These are phyloP conservation scores for Stercorarius parasiticus DNA, from an alignment of 2,113 vertebrate species.

Conservation along the genomic window DNA sequence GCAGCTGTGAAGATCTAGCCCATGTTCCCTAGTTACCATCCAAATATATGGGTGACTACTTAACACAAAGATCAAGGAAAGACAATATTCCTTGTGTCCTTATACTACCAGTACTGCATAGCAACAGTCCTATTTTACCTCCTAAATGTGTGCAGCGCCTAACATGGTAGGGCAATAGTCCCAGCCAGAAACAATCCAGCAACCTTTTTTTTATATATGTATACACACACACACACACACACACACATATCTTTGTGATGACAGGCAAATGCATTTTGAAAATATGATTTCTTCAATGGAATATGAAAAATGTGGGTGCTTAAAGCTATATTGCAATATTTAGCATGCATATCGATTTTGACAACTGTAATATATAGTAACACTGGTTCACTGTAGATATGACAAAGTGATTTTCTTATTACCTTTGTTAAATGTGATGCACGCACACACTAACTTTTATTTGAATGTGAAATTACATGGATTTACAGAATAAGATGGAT, in stretches of 20 bases:
- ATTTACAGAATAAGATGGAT: slow-evolving; percentile 28
- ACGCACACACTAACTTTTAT: background rate
- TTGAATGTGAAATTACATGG: slow-evolving; percentile 20
- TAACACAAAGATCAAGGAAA: background rate
- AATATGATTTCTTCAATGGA: background rate
- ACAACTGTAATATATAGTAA: background rate
- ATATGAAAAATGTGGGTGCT: slow-evolving; percentile 1
- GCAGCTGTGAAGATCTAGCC: background rate
- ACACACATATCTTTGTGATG: background rate
- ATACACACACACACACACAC: background rate
- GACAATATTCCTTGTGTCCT: background rate
- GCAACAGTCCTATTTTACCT: background rate
- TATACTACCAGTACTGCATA: background rate
- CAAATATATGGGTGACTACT: background rate
- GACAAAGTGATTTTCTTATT: slow-evolving; percentile 13
- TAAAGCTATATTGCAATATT: background rate
- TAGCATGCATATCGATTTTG: slow-evolving; percentile 21
- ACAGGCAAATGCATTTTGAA: background rate
- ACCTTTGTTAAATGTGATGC: slow-evolving; percentile 23
- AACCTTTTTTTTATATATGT: background rate
- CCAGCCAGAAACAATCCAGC: background rate
- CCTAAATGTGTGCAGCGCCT: background rate
- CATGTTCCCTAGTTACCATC: background rate
- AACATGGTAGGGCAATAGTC: background rate
- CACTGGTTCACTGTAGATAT: background rate